phyloP scores from a whole-genome alignment of 2,113 vertebrate genomes.

The Triplophysa dalaica region DNA sequence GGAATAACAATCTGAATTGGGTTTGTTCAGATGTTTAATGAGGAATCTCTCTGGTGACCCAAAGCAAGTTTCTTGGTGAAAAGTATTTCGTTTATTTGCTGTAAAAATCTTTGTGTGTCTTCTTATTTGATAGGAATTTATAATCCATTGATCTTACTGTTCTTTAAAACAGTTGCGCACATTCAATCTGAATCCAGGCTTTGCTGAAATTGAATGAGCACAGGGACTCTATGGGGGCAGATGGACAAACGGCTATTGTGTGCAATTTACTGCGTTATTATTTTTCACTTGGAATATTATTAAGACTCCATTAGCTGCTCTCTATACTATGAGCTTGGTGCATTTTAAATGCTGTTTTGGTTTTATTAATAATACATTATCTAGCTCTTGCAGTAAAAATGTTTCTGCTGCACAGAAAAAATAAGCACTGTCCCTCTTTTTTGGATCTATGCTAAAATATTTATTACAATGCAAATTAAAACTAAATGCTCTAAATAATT shows the following conservation, averaged over 20 bases:
- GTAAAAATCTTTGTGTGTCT: not conserved
- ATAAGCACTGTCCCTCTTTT: constrained; percentile 9
- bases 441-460: not conserved
- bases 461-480: constrained; percentile 23
- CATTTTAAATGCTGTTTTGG: constrained; percentile 1
- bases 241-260: constrained; percentile 5
- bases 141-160: constrained; percentile 13
- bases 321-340: not conserved
- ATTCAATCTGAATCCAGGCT: constrained; percentile 7
- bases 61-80: not conserved
- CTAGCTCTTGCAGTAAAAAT: not conserved
- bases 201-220: constrained; percentile 20
- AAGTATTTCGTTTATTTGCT: constrained; percentile 21
- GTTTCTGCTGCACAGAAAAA: not conserved
- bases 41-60: not conserved
- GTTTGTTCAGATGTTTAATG: constrained; percentile 16
- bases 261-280: constrained; percentile 1
- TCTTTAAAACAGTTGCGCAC: not conserved
- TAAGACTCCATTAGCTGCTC: not conserved
- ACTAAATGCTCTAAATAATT: not conserved
- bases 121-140: constrained; percentile 13
- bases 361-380: constrained; percentile 40
- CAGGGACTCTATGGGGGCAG: constrained; percentile 36
- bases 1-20: constrained; percentile 5
- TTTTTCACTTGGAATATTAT: constrained; percentile 16